Evolutionary conservation across 2,113 vertebrate species (phyloP), one percentile per base, ranked within the genome.

Genomic region (Marmota flaviventris): DNA sequence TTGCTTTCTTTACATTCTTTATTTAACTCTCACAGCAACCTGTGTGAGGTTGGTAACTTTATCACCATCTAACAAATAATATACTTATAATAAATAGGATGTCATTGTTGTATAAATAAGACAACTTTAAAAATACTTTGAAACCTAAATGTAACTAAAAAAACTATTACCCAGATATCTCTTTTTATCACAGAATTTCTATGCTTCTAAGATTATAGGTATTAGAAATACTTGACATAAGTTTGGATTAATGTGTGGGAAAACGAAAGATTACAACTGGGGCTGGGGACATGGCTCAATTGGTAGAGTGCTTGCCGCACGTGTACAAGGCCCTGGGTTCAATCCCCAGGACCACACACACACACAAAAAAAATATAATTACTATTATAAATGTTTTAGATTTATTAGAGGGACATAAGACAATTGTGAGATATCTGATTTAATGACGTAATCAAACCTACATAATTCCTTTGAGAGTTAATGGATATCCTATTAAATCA

Each of bases 401-500:
- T 48, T 42, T 79, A 53, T 53, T n/a, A 83, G 7, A 67, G 5
- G 0, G 13, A 34, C n/a, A 16, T 37, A 51, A 77, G 76, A 53
- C 13, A 17, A 37, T 12, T 75, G 5, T 45, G 5, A 85, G 34
- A 42, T 76, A 4, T 85, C 12, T 27, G 5, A 48, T 84, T 61
- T 32, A 37, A 70, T 29, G 45, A 39, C 32, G 7, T 89, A 6
- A 34, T 29, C 6, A 56, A 95, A 58, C 34, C 8, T 58, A 22
- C 48, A 65, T 42, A n/a, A 39, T 17, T 84, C 16, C 42, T 72
- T 37, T 16, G 39, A 61, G 6, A 58, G 4, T 25, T 22, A 48
- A 48, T 6, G 1, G 16, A 65, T 5, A 0, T 9, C 18, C 0
- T 4, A 16, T 48, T n/a, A 72, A 18, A 18, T 18, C 24, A 29